Base-by-base conservation (phyloP, 2,113 vertebrate species). In the Ceuthmochares aereus region DNA sequence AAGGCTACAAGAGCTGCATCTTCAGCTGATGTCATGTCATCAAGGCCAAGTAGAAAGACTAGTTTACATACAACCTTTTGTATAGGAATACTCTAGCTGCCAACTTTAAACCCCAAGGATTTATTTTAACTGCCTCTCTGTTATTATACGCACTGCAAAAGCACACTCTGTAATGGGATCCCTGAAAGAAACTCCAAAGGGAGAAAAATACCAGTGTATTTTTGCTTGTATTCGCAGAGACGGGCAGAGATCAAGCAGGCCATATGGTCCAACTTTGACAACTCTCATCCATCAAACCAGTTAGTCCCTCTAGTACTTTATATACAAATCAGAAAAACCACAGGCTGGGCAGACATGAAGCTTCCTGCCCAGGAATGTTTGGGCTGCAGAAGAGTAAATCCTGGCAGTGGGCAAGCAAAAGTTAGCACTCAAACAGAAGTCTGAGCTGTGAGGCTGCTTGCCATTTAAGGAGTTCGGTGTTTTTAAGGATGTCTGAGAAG, bases 291-390 rank as follows among this genome's bases (percentile, higher is more conserved):
- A 92, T 95, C 83, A 93, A 95, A 90, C 63, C 29, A 64, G 34
- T 80, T 75, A 82, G 63, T 80, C 69, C 67, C 45, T 92, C 73
- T 43, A 66, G 42, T 63, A 49, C 74, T 86, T 88, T 68, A 67
- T 25, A 92, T 7, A 85, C 52, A 87, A 89, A 96, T 93, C 64
- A 94, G 93, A 91, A 89, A 80, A 96, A 72, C 60, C 90, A 95
- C 87, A 85, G 84, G 36, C 67, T 93, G 73, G 40, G 72, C 84
- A 91, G 78, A 67, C 80, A 72, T 52, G 74, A 94, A 78, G 68
- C 55, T 96, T 96, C 87, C 80, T 95, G 74, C 63, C 67, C 77
- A 93, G 83, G 87, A 94, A 85, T 68, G 60, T 68, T 69, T 81
- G 80, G 79, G 60, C 49, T 93, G 47, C 63, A 83, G 36, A 90